Conservation (phyloP, 2,888 invertebrate species). For the Netelia fuscicornis region DNA sequence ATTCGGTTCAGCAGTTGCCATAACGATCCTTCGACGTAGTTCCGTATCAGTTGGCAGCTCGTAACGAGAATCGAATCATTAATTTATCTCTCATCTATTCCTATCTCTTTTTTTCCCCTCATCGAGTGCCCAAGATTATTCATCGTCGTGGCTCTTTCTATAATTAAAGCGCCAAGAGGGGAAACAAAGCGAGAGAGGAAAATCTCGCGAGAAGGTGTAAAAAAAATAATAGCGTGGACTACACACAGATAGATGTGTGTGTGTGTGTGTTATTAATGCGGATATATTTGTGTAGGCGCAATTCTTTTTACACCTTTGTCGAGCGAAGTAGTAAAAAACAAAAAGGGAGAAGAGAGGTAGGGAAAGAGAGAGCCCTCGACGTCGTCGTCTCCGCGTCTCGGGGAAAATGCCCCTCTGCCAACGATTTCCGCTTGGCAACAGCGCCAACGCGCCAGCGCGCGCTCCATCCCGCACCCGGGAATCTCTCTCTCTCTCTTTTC, state of each 20-base stretch:
- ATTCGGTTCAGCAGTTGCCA: slow-evolving; percentile 58
- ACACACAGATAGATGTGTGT: no score
- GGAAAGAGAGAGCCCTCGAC: slow-evolving; percentile 26
- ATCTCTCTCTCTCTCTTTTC: no score
- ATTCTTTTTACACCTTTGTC: no score
- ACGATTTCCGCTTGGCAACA: slow-evolving; percentile 83
- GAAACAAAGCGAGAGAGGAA: not conserved
- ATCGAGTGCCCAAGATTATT: not conserved
- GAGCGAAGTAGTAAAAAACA: not conserved
- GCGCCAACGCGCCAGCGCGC: slow-evolving; percentile 72
- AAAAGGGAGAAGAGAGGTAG: slow-evolving; percentile 13
- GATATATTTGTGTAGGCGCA: not conserved
- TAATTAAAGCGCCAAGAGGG: slow-evolving; percentile 20
- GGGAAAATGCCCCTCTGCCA: slow-evolving; percentile 62
- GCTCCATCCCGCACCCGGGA: slow-evolving; percentile 5
- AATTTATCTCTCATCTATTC: not conserved
- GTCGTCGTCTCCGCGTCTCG: slow-evolving; percentile 50
- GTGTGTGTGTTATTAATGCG: not conserved
- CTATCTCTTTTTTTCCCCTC: not conserved
- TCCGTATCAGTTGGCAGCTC: slow-evolving; percentile 45
- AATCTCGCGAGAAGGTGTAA: slow-evolving; percentile 1
- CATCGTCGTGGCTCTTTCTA: slow-evolving; percentile 1
- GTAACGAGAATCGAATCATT: slow-evolving; percentile 59
- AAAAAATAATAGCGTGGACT: not conserved
- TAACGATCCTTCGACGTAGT: slow-evolving; percentile 53